Base-by-base conservation (phyloP, 2,797 vertebrate genomes). In the Syndactyla subalaris region DNA sequence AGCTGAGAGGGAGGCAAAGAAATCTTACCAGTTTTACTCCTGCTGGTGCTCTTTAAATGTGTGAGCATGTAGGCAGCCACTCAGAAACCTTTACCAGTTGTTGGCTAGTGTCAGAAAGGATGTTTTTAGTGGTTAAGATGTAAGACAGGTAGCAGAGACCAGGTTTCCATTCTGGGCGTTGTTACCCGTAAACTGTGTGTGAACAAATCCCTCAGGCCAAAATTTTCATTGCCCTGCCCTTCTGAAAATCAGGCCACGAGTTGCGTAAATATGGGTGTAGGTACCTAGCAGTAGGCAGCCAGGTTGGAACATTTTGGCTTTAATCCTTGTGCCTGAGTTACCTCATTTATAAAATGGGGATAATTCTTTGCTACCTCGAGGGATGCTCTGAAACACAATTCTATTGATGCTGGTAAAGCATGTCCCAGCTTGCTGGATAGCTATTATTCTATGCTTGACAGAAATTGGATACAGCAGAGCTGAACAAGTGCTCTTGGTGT, bases 311-410 rank as follows among this genome's bases (percentile, higher is more conserved):
- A 81, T 63, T 84, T 85, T 95, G 94, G 96, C 93, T 95, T 93
- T 94, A 93, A 93, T 96, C 89, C 83, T 77, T 88, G 63, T 74
- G 68, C 88, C 85, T 77, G 81, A 92, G 93, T 96, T 95, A 96
- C 95, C 58, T 94, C 92, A 94, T 90, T 95, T 96, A 86, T 92
- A 94, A 96, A 96, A 96, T 87, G 46, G 92, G 80, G 68, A 87
- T 96, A 96, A 96, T 95, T 96, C 96, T 93, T 93, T 92, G 89
- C 93, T 96, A 93, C 95, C 96, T 96, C 94, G 90, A 96, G 95
- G 96, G 94, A 96, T 93, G 88, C 95, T 93, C 80, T 90, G 88
- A 79, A 95, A 88, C 68, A 82, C 71, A 90, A 41, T 74, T 86
- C 85, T 85, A 29, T 83, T 94, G 95, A 91, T 94, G 95, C 78